Evolutionary conservation across 2,888 invertebrate genomes (phyloP).

Genomic region (Lumbricus terrestris): DNA sequence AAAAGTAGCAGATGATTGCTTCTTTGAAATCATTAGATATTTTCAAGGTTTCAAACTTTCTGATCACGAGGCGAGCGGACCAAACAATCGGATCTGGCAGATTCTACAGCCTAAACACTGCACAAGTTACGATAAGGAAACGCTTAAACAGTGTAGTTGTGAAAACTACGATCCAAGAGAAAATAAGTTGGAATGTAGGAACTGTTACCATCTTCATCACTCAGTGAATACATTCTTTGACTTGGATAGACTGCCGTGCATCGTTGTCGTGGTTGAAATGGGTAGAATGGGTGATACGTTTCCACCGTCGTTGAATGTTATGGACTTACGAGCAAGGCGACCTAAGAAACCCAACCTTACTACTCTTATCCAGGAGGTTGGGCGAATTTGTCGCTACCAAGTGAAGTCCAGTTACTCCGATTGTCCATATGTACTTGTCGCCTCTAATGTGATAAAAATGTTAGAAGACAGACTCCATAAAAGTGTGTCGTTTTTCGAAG

Average conservation of each 20-base stretch:
- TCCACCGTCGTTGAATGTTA: conserved; percentile 24
- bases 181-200: background rate
- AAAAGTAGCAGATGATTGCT: background rate
- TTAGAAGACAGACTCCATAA: background rate
- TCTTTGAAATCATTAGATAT: conserved; percentile 6
- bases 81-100: background rate
- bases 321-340: conserved; percentile 27
- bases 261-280: conserved; percentile 14
- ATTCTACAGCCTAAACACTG: conserved; percentile 3
- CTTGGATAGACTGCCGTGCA: background rate
- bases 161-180: background rate
- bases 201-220: background rate
- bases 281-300: conserved; percentile 27
- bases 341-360: background rate
- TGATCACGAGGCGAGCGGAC: background rate
- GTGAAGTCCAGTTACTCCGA: background rate
- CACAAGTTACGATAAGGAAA: background rate
- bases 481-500: background rate
- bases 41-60: background rate
- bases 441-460: background rate
- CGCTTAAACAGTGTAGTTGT: background rate
- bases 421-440: conserved; percentile 25
- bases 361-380: conserved; percentile 24
- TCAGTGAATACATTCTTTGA: background rate
- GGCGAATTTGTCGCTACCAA: conserved; percentile 28